Percentiles rank a stretch among this genome's conserved stretches.
Evolutionary conservation across 2,888 invertebrate species (phyloP).

Genomic region (Lithodes maja): DNA sequence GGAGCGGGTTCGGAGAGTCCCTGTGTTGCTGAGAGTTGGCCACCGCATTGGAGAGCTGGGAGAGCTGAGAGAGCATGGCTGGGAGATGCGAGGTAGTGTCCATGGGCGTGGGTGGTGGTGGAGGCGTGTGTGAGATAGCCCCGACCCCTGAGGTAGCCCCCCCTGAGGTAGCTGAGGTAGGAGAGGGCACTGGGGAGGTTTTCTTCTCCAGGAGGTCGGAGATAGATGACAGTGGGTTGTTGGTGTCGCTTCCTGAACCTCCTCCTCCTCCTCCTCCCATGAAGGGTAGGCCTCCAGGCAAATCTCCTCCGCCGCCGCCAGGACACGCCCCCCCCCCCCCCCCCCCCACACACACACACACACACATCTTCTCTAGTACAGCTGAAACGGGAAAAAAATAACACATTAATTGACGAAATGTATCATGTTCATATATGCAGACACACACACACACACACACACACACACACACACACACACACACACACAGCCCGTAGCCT

Average conservation of each 20-base stretch:
- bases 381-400: no score
- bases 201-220: constrained; percentile 49
- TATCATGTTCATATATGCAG: no score
- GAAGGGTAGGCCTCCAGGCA: constrained; percentile 29
- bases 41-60: constrained; percentile 34
- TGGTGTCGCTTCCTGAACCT: background rate
- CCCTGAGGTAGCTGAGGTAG: constrained; percentile 17
- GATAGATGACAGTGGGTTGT: constrained; percentile 22
- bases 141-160: constrained; percentile 22
- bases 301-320: constrained; percentile 45
- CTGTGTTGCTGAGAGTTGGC: constrained; percentile 23
- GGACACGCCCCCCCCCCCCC: constrained; percentile 44
- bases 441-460: no score
- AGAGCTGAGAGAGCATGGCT: constrained; percentile 59
- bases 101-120: constrained; percentile 52
- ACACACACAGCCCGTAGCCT: no score
- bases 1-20: constrained; percentile 34
- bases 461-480: no score
- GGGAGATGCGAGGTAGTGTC: constrained; percentile 55
- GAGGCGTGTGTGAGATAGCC: constrained; percentile 21
- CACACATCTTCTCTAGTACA: constrained; percentile 67
- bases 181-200: constrained; percentile 33
- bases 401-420: no score
- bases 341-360: no score
- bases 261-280: constrained; percentile 35